Conservation (phyloP, 2,113 vertebrate species). For the Marmota monax region DNA sequence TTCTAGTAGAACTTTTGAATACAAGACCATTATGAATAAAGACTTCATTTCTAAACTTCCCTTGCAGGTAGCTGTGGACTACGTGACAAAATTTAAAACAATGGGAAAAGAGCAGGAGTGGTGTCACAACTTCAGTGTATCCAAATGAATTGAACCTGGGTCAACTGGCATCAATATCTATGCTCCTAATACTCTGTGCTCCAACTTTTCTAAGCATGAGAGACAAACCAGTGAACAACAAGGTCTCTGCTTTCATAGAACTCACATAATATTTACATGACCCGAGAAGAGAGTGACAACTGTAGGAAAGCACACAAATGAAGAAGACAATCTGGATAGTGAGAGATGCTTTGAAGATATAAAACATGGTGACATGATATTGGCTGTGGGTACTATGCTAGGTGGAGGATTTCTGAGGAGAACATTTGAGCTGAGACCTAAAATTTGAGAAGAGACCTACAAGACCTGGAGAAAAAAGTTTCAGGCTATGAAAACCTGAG, state of each 20-base stretch:
- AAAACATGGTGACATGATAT: background rate
- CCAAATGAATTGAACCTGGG: background rate
- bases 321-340: background rate
- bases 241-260: background rate
- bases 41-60: background rate
- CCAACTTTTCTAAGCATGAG: background rate
- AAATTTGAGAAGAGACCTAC: background rate
- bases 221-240: background rate
- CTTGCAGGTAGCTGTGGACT: background rate
- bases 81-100: background rate
- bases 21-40: background rate
- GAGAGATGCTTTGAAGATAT: background rate
- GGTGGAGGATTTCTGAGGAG: background rate
- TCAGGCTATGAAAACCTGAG: background rate
- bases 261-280: background rate
- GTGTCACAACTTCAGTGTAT: background rate
- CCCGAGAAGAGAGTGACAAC: background rate
- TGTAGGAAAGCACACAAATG: background rate
- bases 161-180: background rate
- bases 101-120: background rate
- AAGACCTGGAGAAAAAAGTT: conserved; percentile 26
- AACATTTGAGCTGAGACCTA: conserved; percentile 9
- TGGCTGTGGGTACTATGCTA: background rate
- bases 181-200: background rate
- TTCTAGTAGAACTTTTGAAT: background rate